Percentiles rank a stretch among this genome's conserved stretches.
phyloP scores from a whole-genome alignment of 1,140 invertebrate species.

The Arion vulgaris region DNA sequence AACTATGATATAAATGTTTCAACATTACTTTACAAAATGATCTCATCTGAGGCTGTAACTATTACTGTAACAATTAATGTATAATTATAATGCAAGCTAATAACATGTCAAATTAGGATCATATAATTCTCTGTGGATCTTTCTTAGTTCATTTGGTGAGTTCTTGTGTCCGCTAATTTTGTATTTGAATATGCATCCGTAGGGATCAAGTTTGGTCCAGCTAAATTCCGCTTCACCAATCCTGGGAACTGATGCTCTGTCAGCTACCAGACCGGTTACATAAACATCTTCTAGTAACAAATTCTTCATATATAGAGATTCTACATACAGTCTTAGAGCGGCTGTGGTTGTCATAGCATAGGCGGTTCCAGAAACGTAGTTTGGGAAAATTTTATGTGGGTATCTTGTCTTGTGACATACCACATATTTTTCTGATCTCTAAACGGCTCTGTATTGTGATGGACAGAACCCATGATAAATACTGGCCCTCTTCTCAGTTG shows the following conservation, averaged over 20 bases:
- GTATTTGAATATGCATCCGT: slow-evolving; percentile 48
- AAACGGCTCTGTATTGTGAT: slow-evolving; percentile 46
- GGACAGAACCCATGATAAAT: slow-evolving; percentile 50
- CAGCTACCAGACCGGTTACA: slow-evolving; percentile 65
- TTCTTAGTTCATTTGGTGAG: slow-evolving; percentile 41
- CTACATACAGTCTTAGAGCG: slow-evolving; percentile 60
- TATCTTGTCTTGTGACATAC: slow-evolving; percentile 67
- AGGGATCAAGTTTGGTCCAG: slow-evolving; percentile 24
- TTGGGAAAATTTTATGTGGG: slow-evolving; percentile 60
- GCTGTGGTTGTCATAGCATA: slow-evolving; percentile 66
- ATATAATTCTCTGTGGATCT: slow-evolving; percentile 46
- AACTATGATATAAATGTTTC: too few relatives aligned
- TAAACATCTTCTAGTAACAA: slow-evolving; percentile 72
- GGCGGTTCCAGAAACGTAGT: slow-evolving; percentile 69
- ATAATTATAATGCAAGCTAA: too few relatives aligned
- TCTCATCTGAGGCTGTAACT: too few relatives aligned
- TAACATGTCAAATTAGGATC: slow-evolving; percentile 30
- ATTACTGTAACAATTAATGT: too few relatives aligned
- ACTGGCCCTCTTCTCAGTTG: background rate
- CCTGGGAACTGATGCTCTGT: slow-evolving; percentile 39
- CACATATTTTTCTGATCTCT: slow-evolving; percentile 70
- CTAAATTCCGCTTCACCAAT: slow-evolving; percentile 42
- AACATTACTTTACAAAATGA: too few relatives aligned
- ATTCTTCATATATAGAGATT: slow-evolving; percentile 50
- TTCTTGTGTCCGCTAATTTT: slow-evolving; percentile 52